phyloP scores from a whole-genome alignment of 2,888 invertebrate genomes.

The Stegana nigrithorax region DNA sequence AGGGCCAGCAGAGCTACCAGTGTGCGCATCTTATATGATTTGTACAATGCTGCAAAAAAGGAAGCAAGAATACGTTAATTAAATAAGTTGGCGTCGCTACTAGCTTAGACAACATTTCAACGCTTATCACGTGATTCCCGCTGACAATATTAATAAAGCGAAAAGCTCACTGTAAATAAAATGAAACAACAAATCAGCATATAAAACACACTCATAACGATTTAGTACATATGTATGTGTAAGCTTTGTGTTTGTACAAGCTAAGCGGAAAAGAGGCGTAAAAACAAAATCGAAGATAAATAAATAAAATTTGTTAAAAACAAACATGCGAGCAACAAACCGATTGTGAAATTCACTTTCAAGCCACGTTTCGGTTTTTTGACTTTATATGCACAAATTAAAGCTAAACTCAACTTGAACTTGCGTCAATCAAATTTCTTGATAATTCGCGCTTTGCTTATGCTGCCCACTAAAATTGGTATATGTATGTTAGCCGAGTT shows the following conservation, averaged over 20 bases:
- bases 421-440: no score
- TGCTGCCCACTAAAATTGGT: no score
- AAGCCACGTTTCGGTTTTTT: slow-evolving; percentile 6
- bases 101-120: background rate
- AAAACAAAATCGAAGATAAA: background rate
- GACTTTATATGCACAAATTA: no score
- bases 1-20: slow-evolving; percentile 52
- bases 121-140: background rate
- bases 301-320: background rate
- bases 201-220: slow-evolving; percentile 7
- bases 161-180: background rate
- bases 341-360: background rate
- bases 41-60: background rate
- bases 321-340: background rate
- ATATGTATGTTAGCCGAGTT: no score
- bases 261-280: background rate
- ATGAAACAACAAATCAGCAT: background rate
- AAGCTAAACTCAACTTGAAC: no score
- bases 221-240: background rate
- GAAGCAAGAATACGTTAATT: background rate
- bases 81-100: background rate
- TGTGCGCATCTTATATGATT: slow-evolving; percentile 48
- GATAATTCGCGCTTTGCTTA: no score
- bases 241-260: background rate
- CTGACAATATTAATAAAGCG: background rate